These are phyloP conservation scores for Okapia johnstoni DNA, from an alignment of 2,113 vertebrate species.

Conservation along the genomic window DNA sequence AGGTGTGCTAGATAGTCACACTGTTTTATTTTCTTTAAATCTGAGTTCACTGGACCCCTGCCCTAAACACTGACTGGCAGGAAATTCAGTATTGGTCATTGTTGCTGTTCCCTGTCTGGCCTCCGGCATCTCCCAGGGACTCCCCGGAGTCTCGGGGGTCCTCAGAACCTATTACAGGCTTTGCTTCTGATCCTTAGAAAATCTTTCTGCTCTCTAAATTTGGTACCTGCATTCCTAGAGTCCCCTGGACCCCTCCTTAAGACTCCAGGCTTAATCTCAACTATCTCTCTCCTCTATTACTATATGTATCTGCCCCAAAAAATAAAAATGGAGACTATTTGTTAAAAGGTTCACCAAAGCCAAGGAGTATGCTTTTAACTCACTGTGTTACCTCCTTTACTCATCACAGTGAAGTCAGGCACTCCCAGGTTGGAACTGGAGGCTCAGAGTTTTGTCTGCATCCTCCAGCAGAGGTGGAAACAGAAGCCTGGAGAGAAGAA, in stretches of 20 bases:
- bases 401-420: fast-evolving
- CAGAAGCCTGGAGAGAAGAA: background rate
- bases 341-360: background rate
- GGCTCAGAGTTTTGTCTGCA: background rate
- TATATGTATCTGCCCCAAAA: background rate
- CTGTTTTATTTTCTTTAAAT: background rate
- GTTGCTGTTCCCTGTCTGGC: background rate
- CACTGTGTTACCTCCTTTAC: too few relatives aligned
- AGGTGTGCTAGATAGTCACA: conserved; percentile 20
- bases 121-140: background rate
- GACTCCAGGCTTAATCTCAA: background rate
- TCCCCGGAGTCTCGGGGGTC: background rate
- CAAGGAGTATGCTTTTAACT: background rate
- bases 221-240: background rate
- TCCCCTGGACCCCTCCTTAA: background rate
- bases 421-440: background rate
- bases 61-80: background rate
- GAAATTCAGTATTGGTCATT: background rate
- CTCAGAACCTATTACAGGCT: background rate
- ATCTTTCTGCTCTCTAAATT: background rate
- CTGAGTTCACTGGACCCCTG: background rate
- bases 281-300: background rate
- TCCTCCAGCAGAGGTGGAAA: background rate
- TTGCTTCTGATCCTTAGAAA: background rate
- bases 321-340: background rate